Evolutionary conservation across 2,888 invertebrate species (phyloP), one percentile per base, ranked within the genome.

Genomic region (Notodonta dromedarius): DNA sequence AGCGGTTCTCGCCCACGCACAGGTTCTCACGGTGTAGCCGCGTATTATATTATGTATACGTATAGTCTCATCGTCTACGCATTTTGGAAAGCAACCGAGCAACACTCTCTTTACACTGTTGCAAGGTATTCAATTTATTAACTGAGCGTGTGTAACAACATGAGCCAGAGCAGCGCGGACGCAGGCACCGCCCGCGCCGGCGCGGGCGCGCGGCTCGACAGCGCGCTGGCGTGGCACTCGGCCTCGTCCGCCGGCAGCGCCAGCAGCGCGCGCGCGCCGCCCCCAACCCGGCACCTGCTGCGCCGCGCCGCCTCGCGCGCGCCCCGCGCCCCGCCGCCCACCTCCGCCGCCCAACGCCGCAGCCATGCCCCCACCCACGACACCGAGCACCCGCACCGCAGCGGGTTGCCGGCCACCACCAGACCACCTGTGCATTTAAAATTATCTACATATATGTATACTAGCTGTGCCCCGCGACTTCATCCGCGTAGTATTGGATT

Each of bases 281-380:
- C 65, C 9, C 84, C 48, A 86, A 87, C 60, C 87, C 83, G 56
- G 76, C 88, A 83, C 59, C 61, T 39, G 59, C 76, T 69, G 67
- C 78, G 78, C 54, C 78, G 76, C 48, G 81, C 85, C 58, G 80
- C 79, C 44, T 56, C 76, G 13, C 81, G 79, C 59, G 83, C 85
- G 11, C 55, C 91, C 79, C 63, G 85, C 62, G 75, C 68, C 62
- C 97, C 82, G 46, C 97, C 97, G 89, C 68, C 97, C 89, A 77
- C 97, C 90, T 98, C 98, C 96, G 80, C 96, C 94, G 61, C 96
- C 98, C 98, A 98, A 61, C 98, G 94, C 52, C 97, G 94, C 76
- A 97, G 90, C 98, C 98, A 98, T 72, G 96, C 95, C 48, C 97
- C 97, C 73, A 97, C 93, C 97, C 98, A 98, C 55, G 97, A 96